These are phyloP conservation scores for Leuciscus waleckii DNA, from an alignment of 2,797 vertebrate genomes.

Conservation along the genomic window DNA sequence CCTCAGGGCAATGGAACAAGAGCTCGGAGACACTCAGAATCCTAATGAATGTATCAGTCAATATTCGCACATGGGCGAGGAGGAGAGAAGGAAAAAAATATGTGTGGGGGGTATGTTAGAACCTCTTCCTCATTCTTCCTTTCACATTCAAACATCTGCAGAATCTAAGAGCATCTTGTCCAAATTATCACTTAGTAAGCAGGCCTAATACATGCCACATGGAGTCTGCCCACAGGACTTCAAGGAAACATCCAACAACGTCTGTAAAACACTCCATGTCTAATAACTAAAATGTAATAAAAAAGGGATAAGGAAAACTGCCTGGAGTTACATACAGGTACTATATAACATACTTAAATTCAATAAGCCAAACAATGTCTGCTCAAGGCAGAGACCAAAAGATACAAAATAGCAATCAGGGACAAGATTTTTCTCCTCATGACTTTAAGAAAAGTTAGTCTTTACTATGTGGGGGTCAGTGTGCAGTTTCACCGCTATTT, in stretches of 20 bases:
- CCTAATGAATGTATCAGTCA: constrained; percentile 3
- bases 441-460: not conserved
- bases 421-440: not conserved
- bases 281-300: constrained; percentile 26
- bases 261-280: not conserved
- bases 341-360: not conserved
- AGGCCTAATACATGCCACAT: constrained; percentile 30
- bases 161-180: constrained; percentile 7
- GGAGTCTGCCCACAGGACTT: constrained; percentile 16
- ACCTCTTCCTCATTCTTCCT: constrained; percentile 51
- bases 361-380: not conserved
- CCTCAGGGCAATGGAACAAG: constrained; percentile 5
- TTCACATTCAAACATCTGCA: constrained; percentile 63
- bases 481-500: not conserved
- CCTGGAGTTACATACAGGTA: constrained; percentile 21
- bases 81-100: not conserved
- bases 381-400: constrained; percentile 1
- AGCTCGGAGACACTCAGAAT: constrained; percentile 13
- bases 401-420: not conserved
- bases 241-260: not conserved
- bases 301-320: constrained; percentile 24
- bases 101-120: constrained; percentile 11
- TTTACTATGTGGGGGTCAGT: not conserved
- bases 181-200: constrained; percentile 15
- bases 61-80: not conserved